These are phyloP conservation scores for Kryphioiulus occultus DNA, from an alignment of 2,888 invertebrate genomes.

Conservation along the genomic window DNA sequence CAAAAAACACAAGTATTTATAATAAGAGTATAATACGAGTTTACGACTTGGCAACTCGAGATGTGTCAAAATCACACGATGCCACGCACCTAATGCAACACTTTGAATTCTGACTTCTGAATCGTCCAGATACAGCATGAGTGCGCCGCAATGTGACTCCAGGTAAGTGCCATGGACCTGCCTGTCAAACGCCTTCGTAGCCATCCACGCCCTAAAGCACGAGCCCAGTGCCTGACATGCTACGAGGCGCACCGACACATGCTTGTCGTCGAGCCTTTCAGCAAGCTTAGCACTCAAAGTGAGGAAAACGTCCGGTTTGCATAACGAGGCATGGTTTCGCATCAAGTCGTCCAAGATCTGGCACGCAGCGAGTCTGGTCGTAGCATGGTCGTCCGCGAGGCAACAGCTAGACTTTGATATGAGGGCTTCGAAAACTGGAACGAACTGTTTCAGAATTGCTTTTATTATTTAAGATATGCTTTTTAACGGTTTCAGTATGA, in stretches of 20 bases:
- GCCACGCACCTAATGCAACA: background rate
- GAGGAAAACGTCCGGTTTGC: background rate
- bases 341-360: background rate
- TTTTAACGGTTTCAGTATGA: no score
- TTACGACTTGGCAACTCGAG: background rate
- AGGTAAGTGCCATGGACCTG: background rate
- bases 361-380: background rate
- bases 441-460: background rate
- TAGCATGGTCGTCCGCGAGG: background rate
- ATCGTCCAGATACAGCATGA: slow-evolving; percentile 25
- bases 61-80: background rate
- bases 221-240: background rate
- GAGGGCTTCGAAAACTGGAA: background rate
- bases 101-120: background rate
- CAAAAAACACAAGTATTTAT: no score
- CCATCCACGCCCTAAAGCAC: background rate
- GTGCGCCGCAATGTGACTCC: background rate
- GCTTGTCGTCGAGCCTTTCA: background rate
- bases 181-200: background rate
- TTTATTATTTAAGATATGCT: background rate
- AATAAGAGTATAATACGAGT: no score
- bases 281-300: background rate
- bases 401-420: background rate
- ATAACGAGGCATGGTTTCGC: background rate
- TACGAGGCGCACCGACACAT: background rate